A percentile compares a stretch with the other conserved stretches of the same genome.
These are phyloP conservation scores for Cosmia trapezina DNA, from an alignment of 2,888 invertebrate genomes.

Conservation along the genomic window DNA sequence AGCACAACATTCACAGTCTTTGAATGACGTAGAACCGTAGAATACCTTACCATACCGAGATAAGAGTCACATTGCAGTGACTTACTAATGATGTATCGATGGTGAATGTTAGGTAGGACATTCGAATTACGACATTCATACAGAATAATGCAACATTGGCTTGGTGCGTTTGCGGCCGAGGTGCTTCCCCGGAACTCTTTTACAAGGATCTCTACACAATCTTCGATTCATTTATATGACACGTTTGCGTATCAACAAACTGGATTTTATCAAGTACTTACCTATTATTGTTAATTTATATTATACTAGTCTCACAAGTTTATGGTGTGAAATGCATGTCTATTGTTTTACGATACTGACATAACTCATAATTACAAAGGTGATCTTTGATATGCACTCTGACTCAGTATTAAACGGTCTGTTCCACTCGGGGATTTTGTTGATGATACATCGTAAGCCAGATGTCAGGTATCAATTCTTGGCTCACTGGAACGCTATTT, in stretches of 20 bases:
- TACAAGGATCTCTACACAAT: not conserved
- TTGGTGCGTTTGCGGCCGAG: not conserved
- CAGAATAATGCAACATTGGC: not conserved
- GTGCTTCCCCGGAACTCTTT: not conserved
- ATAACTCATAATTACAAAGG: constrained; percentile 18
- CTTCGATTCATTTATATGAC: not conserved
- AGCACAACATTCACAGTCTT: not conserved
- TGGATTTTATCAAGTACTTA: not conserved
- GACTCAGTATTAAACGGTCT: constrained; percentile 13
- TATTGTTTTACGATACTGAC: constrained; percentile 27
- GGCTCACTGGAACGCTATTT: not conserved
- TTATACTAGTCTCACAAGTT: not conserved
- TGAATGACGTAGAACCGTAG: not conserved
- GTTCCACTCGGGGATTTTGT: constrained; percentile 14
- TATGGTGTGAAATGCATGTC: constrained; percentile 2
- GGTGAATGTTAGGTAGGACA: not conserved
- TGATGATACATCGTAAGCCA: constrained; percentile 4
- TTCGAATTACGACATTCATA: not conserved
- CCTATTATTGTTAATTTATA: not conserved
- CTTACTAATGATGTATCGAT: not conserved
- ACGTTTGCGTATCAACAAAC: not conserved
- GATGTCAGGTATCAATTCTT: constrained; percentile 11
- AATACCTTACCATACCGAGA: not conserved
- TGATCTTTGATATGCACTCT: constrained; percentile 20
- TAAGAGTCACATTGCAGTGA: not conserved